A percentile compares a stretch with the other conserved stretches of the same genome.
Conservation (phyloP, 1,140 invertebrate species). For the Latrodectus geometricus region DNA sequence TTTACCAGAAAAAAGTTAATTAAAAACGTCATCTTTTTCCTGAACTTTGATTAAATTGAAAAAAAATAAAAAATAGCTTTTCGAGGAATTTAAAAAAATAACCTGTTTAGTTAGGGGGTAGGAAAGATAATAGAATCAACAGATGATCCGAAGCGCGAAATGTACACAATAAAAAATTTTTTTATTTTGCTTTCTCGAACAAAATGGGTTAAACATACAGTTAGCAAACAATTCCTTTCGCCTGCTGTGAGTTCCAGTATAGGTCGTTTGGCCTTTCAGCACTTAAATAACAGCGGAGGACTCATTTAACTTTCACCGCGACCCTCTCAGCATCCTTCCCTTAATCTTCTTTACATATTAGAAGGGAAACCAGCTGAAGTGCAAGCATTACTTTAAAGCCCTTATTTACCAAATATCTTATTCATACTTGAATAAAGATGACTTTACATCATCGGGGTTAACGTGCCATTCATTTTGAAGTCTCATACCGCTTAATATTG, state of each 20-base stretch:
- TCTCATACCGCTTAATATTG: too few species aligned
- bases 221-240: constrained; percentile 13
- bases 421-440: too few species aligned
- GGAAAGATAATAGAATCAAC: too few species aligned
- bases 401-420: neutral
- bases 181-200: neutral
- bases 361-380: constrained; percentile 1
- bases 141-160: constrained; percentile 5
- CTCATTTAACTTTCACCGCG: constrained; percentile 29
- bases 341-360: neutral
- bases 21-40: too few species aligned
- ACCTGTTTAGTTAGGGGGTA: too few species aligned
- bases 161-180: constrained; percentile 9
- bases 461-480: too few species aligned
- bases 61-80: too few species aligned
- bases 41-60: too few species aligned
- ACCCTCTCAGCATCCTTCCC: constrained; percentile 10
- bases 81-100: too few species aligned
- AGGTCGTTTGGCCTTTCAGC: constrained; percentile 28
- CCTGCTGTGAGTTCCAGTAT: neutral
- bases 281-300: neutral
- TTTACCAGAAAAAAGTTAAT: too few species aligned
- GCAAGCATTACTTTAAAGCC: constrained; percentile 25
- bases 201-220: constrained; percentile 44
- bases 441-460: too few species aligned